Percentiles rank a stretch among this genome's conserved stretches.
Conservation (phyloP, 1,140 invertebrate species). For the Drosophila bipectinata region DNA sequence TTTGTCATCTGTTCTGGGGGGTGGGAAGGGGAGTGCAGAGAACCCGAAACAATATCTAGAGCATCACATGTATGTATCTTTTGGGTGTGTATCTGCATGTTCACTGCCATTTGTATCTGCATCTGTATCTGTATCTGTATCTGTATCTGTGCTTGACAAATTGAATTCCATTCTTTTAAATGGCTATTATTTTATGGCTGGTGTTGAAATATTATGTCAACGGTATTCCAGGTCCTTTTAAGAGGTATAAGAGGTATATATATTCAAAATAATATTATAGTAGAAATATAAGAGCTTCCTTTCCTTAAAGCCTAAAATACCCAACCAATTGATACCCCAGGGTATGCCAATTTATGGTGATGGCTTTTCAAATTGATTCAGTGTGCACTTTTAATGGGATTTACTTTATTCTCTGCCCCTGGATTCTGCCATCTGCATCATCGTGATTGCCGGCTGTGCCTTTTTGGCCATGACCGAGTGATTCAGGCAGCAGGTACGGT, state of each 20-base stretch:
- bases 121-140: conserved; percentile 3
- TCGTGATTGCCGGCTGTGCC: conserved; percentile 23
- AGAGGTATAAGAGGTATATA: not conserved
- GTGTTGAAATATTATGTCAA: conserved; percentile 28
- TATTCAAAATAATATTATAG: not conserved
- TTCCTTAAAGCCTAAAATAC: not conserved
- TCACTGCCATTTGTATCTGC: conserved; percentile 4
- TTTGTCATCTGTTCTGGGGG: conserved; percentile 7
- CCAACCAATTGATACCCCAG: not conserved
- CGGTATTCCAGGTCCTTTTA: not conserved
- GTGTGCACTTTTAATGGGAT: conserved; percentile 55
- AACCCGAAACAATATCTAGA: conserved; percentile 41
- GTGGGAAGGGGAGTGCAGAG: not conserved
- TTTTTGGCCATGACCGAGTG: conserved; percentile 36
- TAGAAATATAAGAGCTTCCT: not conserved
- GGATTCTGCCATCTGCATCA: conserved; percentile 28
- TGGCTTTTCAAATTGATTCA: conserved; percentile 57
- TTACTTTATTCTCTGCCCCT: conserved; percentile 31
- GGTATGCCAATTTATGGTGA: conserved; percentile 29
- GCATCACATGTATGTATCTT: conserved; percentile 51
- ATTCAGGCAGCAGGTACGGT: conserved; percentile 24
- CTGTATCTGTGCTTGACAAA: conserved; percentile 36
- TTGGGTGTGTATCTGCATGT: conserved; percentile 4
- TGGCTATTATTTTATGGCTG: conserved; percentile 26
- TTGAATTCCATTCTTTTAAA: conserved; percentile 37